Conservation (phyloP, 1,140 invertebrate genomes). For the Venturia canescens region DNA sequence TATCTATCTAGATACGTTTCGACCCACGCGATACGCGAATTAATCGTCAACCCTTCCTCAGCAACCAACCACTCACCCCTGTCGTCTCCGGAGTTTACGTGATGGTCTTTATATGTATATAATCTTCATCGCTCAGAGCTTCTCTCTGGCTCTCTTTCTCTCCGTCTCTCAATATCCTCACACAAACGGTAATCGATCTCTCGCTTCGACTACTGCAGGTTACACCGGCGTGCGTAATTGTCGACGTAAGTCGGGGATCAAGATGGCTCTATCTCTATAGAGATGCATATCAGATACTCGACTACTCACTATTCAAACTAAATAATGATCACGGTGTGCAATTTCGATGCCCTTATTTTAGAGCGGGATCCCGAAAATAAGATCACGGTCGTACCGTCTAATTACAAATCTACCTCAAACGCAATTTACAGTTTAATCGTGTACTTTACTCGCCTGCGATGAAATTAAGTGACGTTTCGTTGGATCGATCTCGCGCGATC, state of each 20-base stretch:
- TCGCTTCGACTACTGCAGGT: neutral
- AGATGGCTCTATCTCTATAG: neutral
- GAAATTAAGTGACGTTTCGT: neutral
- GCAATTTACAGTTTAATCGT: neutral
- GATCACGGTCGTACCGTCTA: neutral
- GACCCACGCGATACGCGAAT: neutral
- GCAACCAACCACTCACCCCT: constrained; percentile 5
- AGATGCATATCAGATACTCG: neutral
- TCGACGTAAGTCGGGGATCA: constrained; percentile 8
- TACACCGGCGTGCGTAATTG: neutral
- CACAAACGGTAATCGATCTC: neutral
- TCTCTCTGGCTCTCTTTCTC: neutral
- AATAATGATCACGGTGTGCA: neutral
- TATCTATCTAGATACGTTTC: neutral
- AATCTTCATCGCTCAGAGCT: neutral
- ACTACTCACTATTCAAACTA: neutral
- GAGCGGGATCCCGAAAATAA: neutral
- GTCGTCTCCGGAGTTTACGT: neutral
- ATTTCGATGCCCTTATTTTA: neutral
- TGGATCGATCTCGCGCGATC: neutral
- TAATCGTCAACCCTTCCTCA: constrained; percentile 4
- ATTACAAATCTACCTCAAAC: neutral
- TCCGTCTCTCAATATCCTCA: neutral
- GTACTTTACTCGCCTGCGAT: neutral
- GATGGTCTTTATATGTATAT: neutral